These are phyloP conservation scores for Machimus rusticus DNA, from an alignment of 2,888 invertebrate species.

Conservation along the genomic window DNA sequence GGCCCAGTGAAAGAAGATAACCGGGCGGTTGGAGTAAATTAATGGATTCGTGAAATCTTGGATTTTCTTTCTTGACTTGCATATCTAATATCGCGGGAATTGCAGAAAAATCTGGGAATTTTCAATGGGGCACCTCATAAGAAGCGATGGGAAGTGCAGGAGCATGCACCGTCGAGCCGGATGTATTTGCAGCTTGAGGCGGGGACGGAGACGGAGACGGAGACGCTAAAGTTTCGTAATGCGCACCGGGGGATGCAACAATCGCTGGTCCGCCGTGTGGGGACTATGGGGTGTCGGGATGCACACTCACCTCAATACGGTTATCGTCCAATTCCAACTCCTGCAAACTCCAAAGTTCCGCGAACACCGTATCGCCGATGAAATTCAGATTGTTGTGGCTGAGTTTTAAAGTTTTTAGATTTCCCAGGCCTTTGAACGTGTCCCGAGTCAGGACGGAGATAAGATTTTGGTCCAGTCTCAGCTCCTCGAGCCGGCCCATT, in stretches of 20 bases:
- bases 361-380: slow-evolving; percentile 81
- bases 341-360: slow-evolving; percentile 77
- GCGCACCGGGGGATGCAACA: neutral
- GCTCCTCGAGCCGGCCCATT: slow-evolving; percentile 75
- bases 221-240: neutral
- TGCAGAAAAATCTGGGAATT: slow-evolving; percentile 12
- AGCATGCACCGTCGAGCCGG: neutral
- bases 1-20: neutral
- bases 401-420: slow-evolving; percentile 76
- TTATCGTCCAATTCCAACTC: slow-evolving; percentile 76
- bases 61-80: neutral
- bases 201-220: neutral
- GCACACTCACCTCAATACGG: slow-evolving; percentile 67
- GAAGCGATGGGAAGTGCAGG: neutral
- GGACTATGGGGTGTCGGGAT: neutral
- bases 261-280: neutral
- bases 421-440: slow-evolving; percentile 79
- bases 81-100: slow-evolving; percentile 3
- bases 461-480: slow-evolving; percentile 82
- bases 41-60: slow-evolving; percentile 27
- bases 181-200: neutral
- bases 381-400: slow-evolving; percentile 78
- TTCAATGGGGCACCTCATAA: neutral
- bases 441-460: slow-evolving; percentile 78
- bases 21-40: neutral